Evolutionary conservation across 2,113 vertebrate species (phyloP), one percentile per base, ranked within the genome.

Genomic region (Edolisoma coerulescens): DNA sequence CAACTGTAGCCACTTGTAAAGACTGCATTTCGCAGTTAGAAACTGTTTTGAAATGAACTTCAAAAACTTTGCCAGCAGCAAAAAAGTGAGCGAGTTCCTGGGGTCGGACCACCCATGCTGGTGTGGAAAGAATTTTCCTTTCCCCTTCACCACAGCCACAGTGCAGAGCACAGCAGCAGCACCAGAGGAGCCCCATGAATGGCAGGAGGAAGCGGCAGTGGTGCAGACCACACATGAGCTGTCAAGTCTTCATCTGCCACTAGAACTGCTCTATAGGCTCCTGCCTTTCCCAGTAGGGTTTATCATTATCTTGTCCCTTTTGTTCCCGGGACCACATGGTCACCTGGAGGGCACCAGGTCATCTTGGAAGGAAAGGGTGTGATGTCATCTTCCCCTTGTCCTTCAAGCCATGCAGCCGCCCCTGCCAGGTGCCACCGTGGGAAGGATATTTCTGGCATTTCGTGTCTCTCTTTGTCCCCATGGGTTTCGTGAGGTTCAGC

Each of bases 181-280:
- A 50, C 20, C 60, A 21, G 21, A 16, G 20, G 37, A 67, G 44
- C 37, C 17, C 26, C 37, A 35, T 10, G 26, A 50, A 57, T 26
- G 16, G 20, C 23, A 59, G 71, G 26, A 42, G 42, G 10, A 56
- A 65, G 50, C 0, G 0, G 60, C 42, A 75, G 24, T 10, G 10
- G 26, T 26, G 52, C 6, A 4, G 32, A 76, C 9, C 4, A 37
- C 2, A 1, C 0, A 0, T 50, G 26, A 59, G 17, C 21, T 59
- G 26, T 11, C 32, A 27, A 18, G 21, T 18, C 37, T 59, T 76
- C 21, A 44, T 50, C 13, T 10, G 27, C 21, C 16, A 8, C 44
- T 18, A 37, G 21, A 68, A 50, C 7, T 50, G 10, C 26, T 50
- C 35, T 35, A 13, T 4, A 42, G 61, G 13, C 17, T 50, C 35